Conservation (phyloP, 1,140 invertebrate species). For the Bombus balteatus region DNA sequence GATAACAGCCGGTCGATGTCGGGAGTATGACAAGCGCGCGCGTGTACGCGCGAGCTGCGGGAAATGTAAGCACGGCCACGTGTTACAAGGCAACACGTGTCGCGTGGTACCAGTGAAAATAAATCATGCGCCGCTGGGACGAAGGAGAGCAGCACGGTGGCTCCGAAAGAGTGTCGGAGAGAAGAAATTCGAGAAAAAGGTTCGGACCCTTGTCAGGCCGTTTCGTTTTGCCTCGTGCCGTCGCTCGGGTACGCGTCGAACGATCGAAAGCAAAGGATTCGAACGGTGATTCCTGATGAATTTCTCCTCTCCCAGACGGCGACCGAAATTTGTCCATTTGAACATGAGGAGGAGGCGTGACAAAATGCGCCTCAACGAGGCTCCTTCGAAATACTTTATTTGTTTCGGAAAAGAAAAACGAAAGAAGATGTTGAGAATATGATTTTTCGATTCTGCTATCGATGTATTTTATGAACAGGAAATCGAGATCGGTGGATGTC, state of each 20-base stretch:
- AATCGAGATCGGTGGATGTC: background rate
- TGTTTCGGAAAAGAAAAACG: background rate
- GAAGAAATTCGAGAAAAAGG: slow-evolving; percentile 71
- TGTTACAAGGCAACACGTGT: slow-evolving; percentile 72
- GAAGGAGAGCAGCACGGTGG: slow-evolving; percentile 34
- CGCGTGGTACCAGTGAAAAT: slow-evolving; percentile 73
- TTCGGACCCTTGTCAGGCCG: slow-evolving; percentile 62
- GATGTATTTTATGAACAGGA: background rate
- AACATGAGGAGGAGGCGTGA: slow-evolving; percentile 26
- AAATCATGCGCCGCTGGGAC: slow-evolving; percentile 63
- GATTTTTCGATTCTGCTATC: background rate
- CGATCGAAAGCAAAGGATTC: slow-evolving; percentile 35
- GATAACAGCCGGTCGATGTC: slow-evolving; percentile 58
- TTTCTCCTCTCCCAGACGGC: background rate
- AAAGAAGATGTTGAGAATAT: background rate
- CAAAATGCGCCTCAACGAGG: background rate
- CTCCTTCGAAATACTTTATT: background rate
- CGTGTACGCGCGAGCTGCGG: slow-evolving; percentile 28
- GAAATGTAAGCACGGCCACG: slow-evolving; percentile 71
- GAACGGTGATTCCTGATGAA: background rate
- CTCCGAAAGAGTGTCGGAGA: slow-evolving; percentile 24
- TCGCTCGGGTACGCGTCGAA: slow-evolving; percentile 31
- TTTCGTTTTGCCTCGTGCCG: slow-evolving; percentile 66
- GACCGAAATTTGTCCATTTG: slow-evolving; percentile 32
- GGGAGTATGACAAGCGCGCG: slow-evolving; percentile 45